phyloP scores from a whole-genome alignment of 2,888 invertebrate genomes.

The Drosophila meridionalis region DNA sequence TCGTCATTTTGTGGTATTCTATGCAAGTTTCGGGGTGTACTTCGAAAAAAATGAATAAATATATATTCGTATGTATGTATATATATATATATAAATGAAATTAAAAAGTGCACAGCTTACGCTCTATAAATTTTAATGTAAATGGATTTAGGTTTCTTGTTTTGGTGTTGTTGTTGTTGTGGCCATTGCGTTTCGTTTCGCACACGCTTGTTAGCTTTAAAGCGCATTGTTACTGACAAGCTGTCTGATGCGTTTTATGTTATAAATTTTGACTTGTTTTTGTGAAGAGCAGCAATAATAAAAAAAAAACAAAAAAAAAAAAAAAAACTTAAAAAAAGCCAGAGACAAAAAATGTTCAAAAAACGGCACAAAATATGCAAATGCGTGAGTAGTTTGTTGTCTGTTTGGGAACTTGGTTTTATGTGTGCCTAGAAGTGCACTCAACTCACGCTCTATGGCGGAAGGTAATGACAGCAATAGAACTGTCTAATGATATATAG shows the following conservation, averaged over 20 bases:
- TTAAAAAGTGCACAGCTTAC: constrained; percentile 75
- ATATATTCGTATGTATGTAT: constrained; percentile 4
- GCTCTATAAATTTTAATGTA: constrained; percentile 84
- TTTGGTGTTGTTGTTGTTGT: constrained; percentile 30
- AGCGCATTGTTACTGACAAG: constrained; percentile 76
- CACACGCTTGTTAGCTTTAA: constrained; percentile 76
- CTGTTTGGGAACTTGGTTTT: constrained; percentile 19
- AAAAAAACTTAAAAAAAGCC: constrained; percentile 3
- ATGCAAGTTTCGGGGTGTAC: constrained; percentile 48
- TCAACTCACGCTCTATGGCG: constrained; percentile 23
- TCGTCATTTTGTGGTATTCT: neutral
- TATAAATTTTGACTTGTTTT: constrained; percentile 74
- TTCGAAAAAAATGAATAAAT: constrained; percentile 12
- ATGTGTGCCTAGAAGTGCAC: constrained; percentile 9
- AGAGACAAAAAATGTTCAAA: constrained; percentile 13
- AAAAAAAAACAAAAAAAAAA: constrained; percentile 4
- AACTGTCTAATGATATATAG: constrained; percentile 34
- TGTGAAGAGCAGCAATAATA: constrained; percentile 43
- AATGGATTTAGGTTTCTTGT: constrained; percentile 66
- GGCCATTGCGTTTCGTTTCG: constrained; percentile 56
- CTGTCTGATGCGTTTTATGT: constrained; percentile 75
- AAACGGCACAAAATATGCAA: constrained; percentile 47
- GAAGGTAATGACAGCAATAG: constrained; percentile 23
- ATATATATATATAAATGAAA: constrained; percentile 60
- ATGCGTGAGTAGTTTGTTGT: constrained; percentile 33